phyloP scores from a whole-genome alignment of 2,888 invertebrate species.

The Lepidochrysops patricia region DNA sequence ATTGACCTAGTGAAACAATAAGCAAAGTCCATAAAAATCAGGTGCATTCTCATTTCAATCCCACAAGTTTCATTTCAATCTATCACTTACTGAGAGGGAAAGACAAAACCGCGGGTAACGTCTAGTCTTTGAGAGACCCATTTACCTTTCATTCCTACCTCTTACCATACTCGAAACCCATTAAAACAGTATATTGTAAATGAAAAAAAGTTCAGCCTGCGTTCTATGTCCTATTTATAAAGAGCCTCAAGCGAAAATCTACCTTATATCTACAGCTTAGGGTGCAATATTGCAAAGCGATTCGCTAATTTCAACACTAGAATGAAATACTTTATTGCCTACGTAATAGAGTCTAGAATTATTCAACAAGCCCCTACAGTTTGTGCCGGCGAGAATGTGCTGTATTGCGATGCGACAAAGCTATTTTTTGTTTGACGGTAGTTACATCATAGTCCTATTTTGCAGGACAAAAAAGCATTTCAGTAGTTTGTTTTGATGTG shows the following conservation, averaged over 20 bases:
- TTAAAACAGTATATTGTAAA: constrained; percentile 7
- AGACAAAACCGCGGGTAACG: not conserved
- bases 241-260: not conserved
- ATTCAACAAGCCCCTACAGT: not conserved
- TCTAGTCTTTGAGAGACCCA: not conserved
- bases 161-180: not conserved
- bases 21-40: too few relatives aligned
- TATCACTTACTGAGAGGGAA: not conserved
- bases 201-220: constrained; percentile 1
- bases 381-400: not conserved
- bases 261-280: not conserved
- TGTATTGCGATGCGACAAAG: not conserved
- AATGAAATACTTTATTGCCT: not conserved
- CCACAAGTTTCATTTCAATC: too few relatives aligned
- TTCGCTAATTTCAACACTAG: not conserved
- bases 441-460: not conserved
- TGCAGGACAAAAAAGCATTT: constrained; percentile 4
- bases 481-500: not conserved
- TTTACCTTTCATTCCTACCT: not conserved
- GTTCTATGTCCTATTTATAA: not conserved
- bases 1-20: too few relatives aligned
- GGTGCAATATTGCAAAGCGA: not conserved
- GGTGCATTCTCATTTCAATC: not conserved
- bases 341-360: constrained; percentile 3
- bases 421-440: not conserved